Evolutionary conservation across 2,797 vertebrate genomes (phyloP), one percentile per base, ranked within the genome.

Genomic region (Loris lydekkerianus): DNA sequence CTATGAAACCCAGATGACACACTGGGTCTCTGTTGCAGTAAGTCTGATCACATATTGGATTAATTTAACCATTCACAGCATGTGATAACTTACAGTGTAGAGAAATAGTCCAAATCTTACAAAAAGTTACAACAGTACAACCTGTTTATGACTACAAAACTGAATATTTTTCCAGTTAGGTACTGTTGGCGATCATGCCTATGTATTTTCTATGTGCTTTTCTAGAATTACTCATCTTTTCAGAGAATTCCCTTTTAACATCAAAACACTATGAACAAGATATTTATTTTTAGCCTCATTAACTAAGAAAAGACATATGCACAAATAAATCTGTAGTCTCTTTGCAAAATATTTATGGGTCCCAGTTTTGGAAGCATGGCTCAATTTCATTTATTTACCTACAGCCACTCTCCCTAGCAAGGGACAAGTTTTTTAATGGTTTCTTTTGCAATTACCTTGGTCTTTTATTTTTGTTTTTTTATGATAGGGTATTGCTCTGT

Each of bases 241-340:
- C 11, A 72, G 21, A 94, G 34, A 83, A 83, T 86, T 91, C 20
- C 49, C 90, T 84, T 77, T 78, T 49, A 89, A 86, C 15, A 80
- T 53, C 43, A 65, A 84, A 86, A 65, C 21, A 29, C 15, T 84
- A 76, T 65, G 37, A 82, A 89, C 13, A 76, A 53, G 31, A 58
- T n/a, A 77, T 69, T 91, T 89, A 69, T 69, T 92, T 89, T 72
- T 65, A 69, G 46, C 14, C 49, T 91, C 21, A 73, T 23, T 60
- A 61, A 58, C 8, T 53, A 7, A 81, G n/a, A 80, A 69, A 73
- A 94, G 53, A 78, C 27, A 40, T 1, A 27, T 10, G 31, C 1
- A 80, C 25, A 70, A 46, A 53, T 3, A 72, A 11, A 75, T 31
- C 40, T 72, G 49, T 63, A 73, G 61, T 46, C 29, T 93, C 65